Percentiles rank a stretch among this genome's conserved stretches.
phyloP scores from a whole-genome alignment of 1,140 invertebrate species.

The Drosophila persimilis region DNA sequence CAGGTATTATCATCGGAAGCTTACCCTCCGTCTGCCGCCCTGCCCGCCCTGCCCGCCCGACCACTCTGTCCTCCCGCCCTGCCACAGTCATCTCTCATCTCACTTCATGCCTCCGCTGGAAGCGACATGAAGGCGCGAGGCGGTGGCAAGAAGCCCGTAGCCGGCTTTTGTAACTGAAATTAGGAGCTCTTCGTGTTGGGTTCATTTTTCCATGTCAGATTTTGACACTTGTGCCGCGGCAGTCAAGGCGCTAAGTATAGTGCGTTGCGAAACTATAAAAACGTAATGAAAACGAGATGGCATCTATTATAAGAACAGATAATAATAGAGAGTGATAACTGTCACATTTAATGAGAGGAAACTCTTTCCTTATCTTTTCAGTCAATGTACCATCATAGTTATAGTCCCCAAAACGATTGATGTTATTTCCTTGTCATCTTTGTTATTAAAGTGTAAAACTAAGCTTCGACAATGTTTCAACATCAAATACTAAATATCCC shows the following conservation, averaged over 20 bases:
- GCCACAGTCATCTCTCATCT: too few species aligned
- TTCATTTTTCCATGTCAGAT: conserved; percentile 71
- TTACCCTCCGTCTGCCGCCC: conserved; percentile 9
- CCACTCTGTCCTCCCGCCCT: not conserved
- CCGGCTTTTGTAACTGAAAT: conserved; percentile 55
- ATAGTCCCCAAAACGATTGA: too few species aligned
- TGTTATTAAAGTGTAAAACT: too few species aligned
- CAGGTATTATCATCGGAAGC: conserved; percentile 64
- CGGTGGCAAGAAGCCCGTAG: conserved; percentile 15
- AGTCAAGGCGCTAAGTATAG: conserved; percentile 27
- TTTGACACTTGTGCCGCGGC: conserved; percentile 49
- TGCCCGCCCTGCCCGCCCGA: not conserved
- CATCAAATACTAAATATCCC: not conserved
- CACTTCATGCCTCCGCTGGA: conserved; percentile 12
- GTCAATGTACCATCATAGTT: too few species aligned
- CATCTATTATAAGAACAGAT: not conserved
- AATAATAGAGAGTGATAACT: not conserved
- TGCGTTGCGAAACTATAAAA: conserved; percentile 11
- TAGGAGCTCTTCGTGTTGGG: conserved; percentile 47
- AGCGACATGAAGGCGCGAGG: conserved; percentile 17
- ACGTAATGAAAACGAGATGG: not conserved
- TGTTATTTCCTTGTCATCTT: not conserved
- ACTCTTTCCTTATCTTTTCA: too few species aligned
- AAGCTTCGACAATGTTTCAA: too few species aligned
- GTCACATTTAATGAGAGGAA: too few species aligned